Percentiles rank a stretch among this genome's conserved stretches.
phyloP scores from a whole-genome alignment of 2,797 vertebrate genomes.

The Chiroxiphia lanceolata region DNA sequence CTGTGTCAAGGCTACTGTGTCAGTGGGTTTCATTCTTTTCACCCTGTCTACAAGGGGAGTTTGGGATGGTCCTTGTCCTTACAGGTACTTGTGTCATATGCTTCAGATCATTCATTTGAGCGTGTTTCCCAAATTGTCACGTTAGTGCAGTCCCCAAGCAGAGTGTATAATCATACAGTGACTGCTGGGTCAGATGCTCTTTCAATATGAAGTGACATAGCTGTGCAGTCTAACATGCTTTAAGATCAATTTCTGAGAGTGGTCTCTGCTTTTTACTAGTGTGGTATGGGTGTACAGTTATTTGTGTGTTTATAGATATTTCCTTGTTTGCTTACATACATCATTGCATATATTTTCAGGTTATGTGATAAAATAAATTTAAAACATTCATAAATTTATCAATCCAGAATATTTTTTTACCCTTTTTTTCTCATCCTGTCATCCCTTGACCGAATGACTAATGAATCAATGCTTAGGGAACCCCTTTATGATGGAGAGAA shows the following conservation, averaged over 20 bases:
- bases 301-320: neutral
- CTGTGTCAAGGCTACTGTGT: neutral
- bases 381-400: neutral
- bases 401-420: neutral
- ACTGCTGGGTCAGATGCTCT: neutral
- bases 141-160: neutral
- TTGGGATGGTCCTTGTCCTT: neutral
- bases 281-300: neutral
- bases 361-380: neutral
- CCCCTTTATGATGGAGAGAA: neutral
- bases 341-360: neutral
- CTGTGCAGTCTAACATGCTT: fast-evolving
- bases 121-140: neutral
- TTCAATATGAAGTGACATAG: neutral
- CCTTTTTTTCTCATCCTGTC: neutral
- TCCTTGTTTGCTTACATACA: neutral
- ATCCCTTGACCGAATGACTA: neutral
- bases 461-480: neutral
- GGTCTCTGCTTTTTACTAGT: neutral
- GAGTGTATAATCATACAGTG: neutral
- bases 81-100: neutral
- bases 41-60: neutral
- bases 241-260: neutral
- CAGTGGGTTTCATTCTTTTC: neutral
- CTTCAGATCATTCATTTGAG: neutral